Evolutionary conservation across 2,113 vertebrate genomes (phyloP).

Genomic region (Alouatta palliata): DNA sequence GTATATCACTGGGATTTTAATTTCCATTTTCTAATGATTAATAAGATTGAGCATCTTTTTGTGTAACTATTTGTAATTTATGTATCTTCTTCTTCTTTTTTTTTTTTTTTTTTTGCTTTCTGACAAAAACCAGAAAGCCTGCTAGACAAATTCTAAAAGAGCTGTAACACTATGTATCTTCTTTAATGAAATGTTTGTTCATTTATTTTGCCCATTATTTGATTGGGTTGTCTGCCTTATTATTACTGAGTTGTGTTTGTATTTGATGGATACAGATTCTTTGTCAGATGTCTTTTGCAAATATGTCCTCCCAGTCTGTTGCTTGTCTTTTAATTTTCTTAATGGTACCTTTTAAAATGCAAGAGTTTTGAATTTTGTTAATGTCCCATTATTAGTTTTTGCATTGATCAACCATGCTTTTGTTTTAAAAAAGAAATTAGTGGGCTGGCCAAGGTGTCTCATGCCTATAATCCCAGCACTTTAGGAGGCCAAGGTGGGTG

Average conservation of each 20-base stretch:
- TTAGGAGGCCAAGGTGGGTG: neutral
- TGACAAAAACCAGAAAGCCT: too few species aligned
- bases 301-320: neutral
- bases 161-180: neutral
- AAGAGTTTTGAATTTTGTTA: neutral
- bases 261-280: neutral
- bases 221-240: neutral
- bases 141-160: too few species aligned
- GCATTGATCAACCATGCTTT: neutral
- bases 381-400: neutral
- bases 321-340: neutral
- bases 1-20: neutral
- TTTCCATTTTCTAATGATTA: neutral
- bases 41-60: neutral
- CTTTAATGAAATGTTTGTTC: neutral
- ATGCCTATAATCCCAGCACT: neutral
- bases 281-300: neutral
- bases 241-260: neutral
- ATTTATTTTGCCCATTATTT: neutral
- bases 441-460: neutral
- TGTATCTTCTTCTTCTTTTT: neutral
- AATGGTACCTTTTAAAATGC: neutral
- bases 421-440: neutral
- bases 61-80: neutral
- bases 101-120: too few species aligned